Conservation (phyloP, 1,140 invertebrate species). For the Ruditapes philippinarum region DNA sequence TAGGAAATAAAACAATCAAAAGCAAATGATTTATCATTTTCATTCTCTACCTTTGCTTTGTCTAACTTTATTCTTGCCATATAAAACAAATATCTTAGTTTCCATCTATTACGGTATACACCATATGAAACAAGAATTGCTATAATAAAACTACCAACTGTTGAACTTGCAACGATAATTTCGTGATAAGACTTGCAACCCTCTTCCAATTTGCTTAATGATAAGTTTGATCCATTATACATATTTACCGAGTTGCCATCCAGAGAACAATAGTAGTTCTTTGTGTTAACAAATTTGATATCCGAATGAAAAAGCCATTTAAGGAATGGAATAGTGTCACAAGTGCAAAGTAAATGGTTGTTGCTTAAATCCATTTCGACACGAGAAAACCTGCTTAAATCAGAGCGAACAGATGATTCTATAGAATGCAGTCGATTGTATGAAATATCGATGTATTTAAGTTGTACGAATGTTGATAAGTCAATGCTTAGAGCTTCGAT, state of each 20-base stretch:
- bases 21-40: slow-evolving; percentile 17
- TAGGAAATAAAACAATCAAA: slow-evolving; percentile 75
- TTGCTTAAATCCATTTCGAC: slow-evolving; percentile 30
- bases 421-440: slow-evolving; percentile 25
- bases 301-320: slow-evolving; percentile 41
- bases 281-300: slow-evolving; percentile 12
- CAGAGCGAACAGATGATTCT: background rate
- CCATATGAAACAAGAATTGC: slow-evolving; percentile 7
- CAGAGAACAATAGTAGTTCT: slow-evolving; percentile 37
- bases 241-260: background rate
- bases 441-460: slow-evolving; percentile 34
- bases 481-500: slow-evolving; percentile 26
- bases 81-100: slow-evolving; percentile 58
- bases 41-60: background rate
- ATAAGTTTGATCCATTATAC: background rate
- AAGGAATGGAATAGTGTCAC: slow-evolving; percentile 45
- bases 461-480: background rate
- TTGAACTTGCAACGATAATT: slow-evolving; percentile 17
- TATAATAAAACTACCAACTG: slow-evolving; percentile 1
- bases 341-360: slow-evolving; percentile 45
- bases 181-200: slow-evolving; percentile 33
- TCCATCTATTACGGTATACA: slow-evolving; percentile 52
- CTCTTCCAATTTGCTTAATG: background rate
- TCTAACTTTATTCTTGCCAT: slow-evolving; percentile 40
- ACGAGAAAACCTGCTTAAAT: background rate